Base-by-base conservation (phyloP, 2,888 invertebrate genomes). In the Morpho helenor region DNA sequence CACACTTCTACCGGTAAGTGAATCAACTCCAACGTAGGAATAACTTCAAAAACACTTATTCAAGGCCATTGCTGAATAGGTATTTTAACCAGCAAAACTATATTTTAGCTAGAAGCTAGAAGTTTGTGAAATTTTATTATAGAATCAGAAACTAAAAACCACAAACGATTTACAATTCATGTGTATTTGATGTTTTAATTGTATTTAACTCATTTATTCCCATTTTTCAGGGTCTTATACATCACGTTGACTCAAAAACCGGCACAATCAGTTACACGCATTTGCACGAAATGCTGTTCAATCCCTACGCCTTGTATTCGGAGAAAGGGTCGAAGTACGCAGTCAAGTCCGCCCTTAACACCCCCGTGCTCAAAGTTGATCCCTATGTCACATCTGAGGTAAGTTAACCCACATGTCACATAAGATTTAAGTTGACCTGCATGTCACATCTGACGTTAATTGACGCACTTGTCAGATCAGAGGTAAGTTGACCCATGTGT, bases 271-370 rank as follows among this genome's bases (percentile, higher is more conserved):
- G 93, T 72, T 94, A 93, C 74, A 83, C 95, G 5, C 94, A 95
- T 65, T 91, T 96, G 49, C 96, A 95, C 75, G 93, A 94, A 79
- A 95, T 96, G 93, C 86, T 96, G 59, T 96, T 96, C 83, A 95
- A 96, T 87, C 96, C 96, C 0, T 96, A 94, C 77, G 88, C 91
- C 8, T 79, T 96, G 60, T 96, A 95, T 87, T 65, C 78, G 0
- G 78, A 85, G 10, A 91, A 91, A 3, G 94, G 94, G 1, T 78
- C 96, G 45, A 62, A 62, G 44, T 54, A 59, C 44, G 59, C 66
- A 31, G 52, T 66, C 40, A 52, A 47, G 40, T 94, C 95, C 0
- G 95, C 96, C 0, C 91, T 94, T 69, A 82, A 92, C 68, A 95
- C 95, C 0, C 89, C 91, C 2, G 92, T 95, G 23, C 92, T 93